A percentile compares a stretch with the other conserved stretches of the same genome.
Conservation (phyloP, 2,797 vertebrate species). For the Ciconia nigra region DNA sequence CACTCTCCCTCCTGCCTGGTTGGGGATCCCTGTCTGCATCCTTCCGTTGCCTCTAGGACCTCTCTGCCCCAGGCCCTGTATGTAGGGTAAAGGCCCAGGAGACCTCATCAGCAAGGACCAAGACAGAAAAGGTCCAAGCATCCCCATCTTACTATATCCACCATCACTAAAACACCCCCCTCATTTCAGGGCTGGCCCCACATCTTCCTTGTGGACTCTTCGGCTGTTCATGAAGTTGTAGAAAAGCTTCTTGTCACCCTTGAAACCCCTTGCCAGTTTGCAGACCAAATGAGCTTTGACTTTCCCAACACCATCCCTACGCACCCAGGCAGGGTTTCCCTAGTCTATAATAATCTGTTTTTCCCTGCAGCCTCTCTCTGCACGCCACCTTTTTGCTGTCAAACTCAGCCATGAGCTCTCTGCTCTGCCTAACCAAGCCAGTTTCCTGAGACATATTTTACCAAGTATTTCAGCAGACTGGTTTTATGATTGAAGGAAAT, state of each 20-base stretch:
- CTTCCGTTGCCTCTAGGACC: no score
- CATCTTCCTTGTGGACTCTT: not conserved
- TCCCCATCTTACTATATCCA: not conserved
- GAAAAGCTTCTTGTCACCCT: not conserved
- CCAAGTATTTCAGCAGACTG: not conserved
- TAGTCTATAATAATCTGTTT: no score
- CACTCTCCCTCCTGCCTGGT: not conserved
- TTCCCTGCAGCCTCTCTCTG: not conserved
- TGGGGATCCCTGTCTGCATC: not conserved
- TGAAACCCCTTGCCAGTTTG: not conserved
- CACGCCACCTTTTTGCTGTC: not conserved
- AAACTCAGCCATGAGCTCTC: not conserved
- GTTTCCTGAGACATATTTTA: not conserved
- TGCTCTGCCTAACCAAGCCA: not conserved
- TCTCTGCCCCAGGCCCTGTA: not conserved
- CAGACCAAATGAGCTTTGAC: not conserved
- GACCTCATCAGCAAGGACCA: not conserved
- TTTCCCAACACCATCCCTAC: not conserved
- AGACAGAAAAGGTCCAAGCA: not conserved
- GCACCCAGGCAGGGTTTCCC: not conserved
- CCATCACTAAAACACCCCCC: not conserved
- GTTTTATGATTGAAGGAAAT: not conserved
- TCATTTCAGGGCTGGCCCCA: not conserved
- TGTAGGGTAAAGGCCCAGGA: not conserved
- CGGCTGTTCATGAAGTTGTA: not conserved